Evolutionary conservation across 2,797 vertebrate species (phyloP), one percentile per base, ranked within the genome.

Genomic region (Xiphophorus birchmanni): DNA sequence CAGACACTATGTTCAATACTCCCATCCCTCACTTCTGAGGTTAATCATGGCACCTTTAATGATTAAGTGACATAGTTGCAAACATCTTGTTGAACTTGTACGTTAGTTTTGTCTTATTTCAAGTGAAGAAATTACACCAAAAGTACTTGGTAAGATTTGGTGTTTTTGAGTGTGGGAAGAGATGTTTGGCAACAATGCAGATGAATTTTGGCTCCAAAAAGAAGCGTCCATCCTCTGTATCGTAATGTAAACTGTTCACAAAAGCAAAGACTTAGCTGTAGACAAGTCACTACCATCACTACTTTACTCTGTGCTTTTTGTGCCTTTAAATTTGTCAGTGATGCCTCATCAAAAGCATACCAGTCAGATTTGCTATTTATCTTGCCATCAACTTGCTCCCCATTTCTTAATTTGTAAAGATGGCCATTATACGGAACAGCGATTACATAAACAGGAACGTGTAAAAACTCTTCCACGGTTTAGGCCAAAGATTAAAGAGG

Each of bases 281-380:
- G 88, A 88, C 85, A 88, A 88, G 86, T 92, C 76, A 67, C 80
- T 65, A 48, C 81, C 73, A 65, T 89, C 80, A 15, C 82, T 77
- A 88, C 78, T 82, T 82, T 87, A 48, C 78, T 87, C 79, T n/a
- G 58, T 76, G 83, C 88, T 86, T 88, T 91, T 88, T 93, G 90
- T 37, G 82, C 89, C 89, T 91, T 89, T 90, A 76, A 85, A 80
- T 83, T 81, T 80, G 82, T 90, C 82, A 72, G 84, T 72, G 63
- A 77, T 17, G 75, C 78, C 81, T 90, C 88, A 87, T 92, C 87
- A 94, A 89, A 93, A 83, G 86, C 89, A 93, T 89, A 91, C 91
- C 92, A 88, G 86, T 87, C 71, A 82, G 65, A 89, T 81, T 88
- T 91, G 82, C 87, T n/a, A 86, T 91, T 91, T 80, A 90, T 93